Conservation (phyloP, 2,888 invertebrate species). For the Spodoptera littoralis region DNA sequence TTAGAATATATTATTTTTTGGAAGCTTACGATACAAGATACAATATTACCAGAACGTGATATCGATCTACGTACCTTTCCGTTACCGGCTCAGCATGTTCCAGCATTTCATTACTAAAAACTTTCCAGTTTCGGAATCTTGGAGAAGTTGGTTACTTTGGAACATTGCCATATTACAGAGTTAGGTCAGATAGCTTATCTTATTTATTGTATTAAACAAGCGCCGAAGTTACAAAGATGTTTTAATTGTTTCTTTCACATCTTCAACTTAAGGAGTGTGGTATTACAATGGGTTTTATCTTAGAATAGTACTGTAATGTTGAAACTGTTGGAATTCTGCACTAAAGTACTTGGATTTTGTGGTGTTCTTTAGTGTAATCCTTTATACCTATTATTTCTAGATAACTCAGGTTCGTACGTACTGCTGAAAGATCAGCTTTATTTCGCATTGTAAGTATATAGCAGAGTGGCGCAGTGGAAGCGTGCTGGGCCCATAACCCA, state of each 20-base stretch:
- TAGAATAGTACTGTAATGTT: no score
- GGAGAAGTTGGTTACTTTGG: slow-evolving; percentile 56
- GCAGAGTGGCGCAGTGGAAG: slow-evolving; percentile 94
- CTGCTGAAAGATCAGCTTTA: no score
- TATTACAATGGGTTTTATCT: no score
- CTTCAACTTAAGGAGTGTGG: not conserved
- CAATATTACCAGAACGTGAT: no score
- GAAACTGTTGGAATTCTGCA: no score
- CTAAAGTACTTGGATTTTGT: slow-evolving; percentile 33
- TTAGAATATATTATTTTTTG: no score
- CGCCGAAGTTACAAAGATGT: slow-evolving; percentile 19
- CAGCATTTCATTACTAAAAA: slow-evolving; percentile 8
- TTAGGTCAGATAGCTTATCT: slow-evolving; percentile 41
- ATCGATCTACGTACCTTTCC: no score
- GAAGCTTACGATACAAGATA: no score
- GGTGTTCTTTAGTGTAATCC: slow-evolving; percentile 36
- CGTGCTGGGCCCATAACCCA: slow-evolving; percentile 95
- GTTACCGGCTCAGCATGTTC: slow-evolving; percentile 92
- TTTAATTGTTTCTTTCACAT: slow-evolving; percentile 33
- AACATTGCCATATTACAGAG: slow-evolving; percentile 30
- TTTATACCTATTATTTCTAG: not conserved
- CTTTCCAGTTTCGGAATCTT: slow-evolving; percentile 53
- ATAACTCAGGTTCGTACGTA: no score
- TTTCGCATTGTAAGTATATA: slow-evolving; percentile 52
- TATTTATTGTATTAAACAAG: slow-evolving; percentile 31